Conservation (phyloP, 2,113 vertebrate species). For the Dicerorhinus sumatrensis region DNA sequence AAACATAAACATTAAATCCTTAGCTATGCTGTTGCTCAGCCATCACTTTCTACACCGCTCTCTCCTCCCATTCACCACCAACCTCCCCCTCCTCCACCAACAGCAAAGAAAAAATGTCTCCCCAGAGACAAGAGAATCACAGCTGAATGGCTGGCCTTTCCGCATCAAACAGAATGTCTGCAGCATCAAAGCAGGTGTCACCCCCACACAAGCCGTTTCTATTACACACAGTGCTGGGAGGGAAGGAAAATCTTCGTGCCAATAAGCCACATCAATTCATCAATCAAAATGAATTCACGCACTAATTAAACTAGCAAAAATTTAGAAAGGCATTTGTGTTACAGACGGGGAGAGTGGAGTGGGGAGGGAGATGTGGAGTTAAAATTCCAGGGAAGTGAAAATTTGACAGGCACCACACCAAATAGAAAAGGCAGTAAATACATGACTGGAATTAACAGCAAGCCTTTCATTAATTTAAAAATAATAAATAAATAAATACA, state of each 20-base stretch:
- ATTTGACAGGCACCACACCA: slow-evolving; percentile 60
- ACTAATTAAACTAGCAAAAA: slow-evolving; percentile 78
- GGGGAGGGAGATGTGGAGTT: slow-evolving; percentile 12
- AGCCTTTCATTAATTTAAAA: neutral
- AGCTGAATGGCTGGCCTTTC: slow-evolving; percentile 62
- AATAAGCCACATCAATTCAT: slow-evolving; percentile 73
- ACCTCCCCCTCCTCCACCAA: neutral
- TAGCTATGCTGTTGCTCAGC: slow-evolving; percentile 61
- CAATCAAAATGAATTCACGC: slow-evolving; percentile 67
- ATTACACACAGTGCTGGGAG: slow-evolving; percentile 36
- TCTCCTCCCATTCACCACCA: neutral
- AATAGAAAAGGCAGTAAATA: slow-evolving; percentile 8
- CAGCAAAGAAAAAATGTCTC: neutral
- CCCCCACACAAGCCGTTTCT: slow-evolving; percentile 65
- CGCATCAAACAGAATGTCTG: slow-evolving; percentile 39
- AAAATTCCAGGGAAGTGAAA: slow-evolving; percentile 46
- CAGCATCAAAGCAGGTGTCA: slow-evolving; percentile 65
- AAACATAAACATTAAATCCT: slow-evolving; percentile 68
- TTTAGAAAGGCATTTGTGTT: slow-evolving; percentile 71
- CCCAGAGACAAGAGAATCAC: slow-evolving; percentile 56
- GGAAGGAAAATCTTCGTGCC: slow-evolving; percentile 56
- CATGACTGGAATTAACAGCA: slow-evolving; percentile 20
- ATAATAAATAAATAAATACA: neutral
- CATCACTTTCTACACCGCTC: slow-evolving; percentile 54
- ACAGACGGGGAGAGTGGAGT: neutral